These are phyloP conservation scores for Keiferia lycopersicella DNA, from an alignment of 2,888 invertebrate species.

Conservation along the genomic window DNA sequence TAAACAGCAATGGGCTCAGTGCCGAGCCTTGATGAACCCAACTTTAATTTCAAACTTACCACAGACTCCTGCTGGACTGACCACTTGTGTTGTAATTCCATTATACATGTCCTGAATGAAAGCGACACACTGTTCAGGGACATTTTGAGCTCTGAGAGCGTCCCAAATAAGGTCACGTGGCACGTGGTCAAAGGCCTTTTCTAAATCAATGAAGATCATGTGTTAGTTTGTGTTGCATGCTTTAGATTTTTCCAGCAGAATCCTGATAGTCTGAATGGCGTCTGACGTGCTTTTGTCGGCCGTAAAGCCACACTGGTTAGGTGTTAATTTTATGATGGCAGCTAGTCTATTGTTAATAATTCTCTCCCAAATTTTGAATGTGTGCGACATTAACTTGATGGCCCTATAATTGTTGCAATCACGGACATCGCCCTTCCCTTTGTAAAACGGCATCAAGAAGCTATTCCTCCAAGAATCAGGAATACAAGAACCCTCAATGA, in stretches of 20 bases:
- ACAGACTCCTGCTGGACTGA: background rate
- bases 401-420: slow-evolving; percentile 30
- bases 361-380: slow-evolving; percentile 27
- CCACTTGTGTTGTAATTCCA: background rate
- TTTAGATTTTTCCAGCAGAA: slow-evolving; percentile 29
- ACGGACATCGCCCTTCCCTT: slow-evolving; percentile 30
- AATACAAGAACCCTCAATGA: background rate
- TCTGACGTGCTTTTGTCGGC: slow-evolving; percentile 27
- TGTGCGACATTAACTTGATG: slow-evolving; percentile 33
- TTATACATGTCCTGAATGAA: background rate
- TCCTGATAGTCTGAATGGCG: slow-evolving; percentile 27
- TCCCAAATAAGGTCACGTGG: slow-evolving; percentile 31
- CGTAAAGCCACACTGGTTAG: slow-evolving; percentile 25
- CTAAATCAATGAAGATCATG: slow-evolving; percentile 30
- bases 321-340: background rate
- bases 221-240: slow-evolving; percentile 29
- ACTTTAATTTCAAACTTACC: background rate
- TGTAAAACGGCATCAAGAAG: slow-evolving; percentile 29
- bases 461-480: slow-evolving; percentile 20
- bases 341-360: slow-evolving; percentile 18
- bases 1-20: slow-evolving; percentile 17
- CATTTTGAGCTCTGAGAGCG: slow-evolving; percentile 25
- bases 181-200: slow-evolving; percentile 32
- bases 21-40: slow-evolving; percentile 6
- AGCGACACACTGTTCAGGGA: slow-evolving; percentile 12